A percentile compares a stretch with the other conserved stretches of the same genome.
Evolutionary conservation across 2,888 invertebrate species (phyloP).

Genomic region (Trichogramma evanescens): DNA sequence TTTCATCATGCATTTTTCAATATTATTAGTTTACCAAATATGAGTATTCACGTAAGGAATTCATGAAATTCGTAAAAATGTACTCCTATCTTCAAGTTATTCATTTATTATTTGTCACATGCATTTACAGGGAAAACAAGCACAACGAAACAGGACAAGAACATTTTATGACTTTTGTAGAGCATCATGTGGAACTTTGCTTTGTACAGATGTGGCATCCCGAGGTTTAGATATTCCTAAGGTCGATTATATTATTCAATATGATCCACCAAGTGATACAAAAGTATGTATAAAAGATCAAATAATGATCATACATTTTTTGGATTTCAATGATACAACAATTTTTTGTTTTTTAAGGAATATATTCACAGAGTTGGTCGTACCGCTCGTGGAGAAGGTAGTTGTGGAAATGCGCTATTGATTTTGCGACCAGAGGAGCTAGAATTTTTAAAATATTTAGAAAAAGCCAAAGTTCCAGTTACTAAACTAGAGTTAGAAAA

Average conservation of each 20-base stretch:
- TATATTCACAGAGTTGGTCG: too few species aligned
- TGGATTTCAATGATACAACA: too few species aligned
- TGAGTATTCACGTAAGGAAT: slow-evolving; percentile 80
- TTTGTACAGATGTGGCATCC: slow-evolving; percentile 93
- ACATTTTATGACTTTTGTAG: slow-evolving; percentile 99
- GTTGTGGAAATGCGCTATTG: slow-evolving; percentile 74
- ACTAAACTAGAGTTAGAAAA: slow-evolving; percentile 98
- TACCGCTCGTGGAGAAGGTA: too few species aligned
- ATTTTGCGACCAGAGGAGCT: slow-evolving; percentile 91
- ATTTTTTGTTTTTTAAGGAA: too few species aligned
- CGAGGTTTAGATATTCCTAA: slow-evolving; percentile 92
- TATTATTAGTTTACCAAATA: slow-evolving; percentile 92
- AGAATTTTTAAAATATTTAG: slow-evolving; percentile 87
- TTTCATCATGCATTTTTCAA: slow-evolving; percentile 93
- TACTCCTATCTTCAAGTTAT: background rate
- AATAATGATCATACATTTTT: too few species aligned
- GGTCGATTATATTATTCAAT: slow-evolving; percentile 99
- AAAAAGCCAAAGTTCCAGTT: slow-evolving; percentile 86
- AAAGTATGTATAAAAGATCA: slow-evolving; percentile 54
- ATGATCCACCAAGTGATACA: slow-evolving; percentile 98
- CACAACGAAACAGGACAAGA: slow-evolving; percentile 92
- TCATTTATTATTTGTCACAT: background rate
- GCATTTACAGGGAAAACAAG: slow-evolving; percentile 84
- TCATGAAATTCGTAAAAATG: too few species aligned
- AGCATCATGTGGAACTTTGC: slow-evolving; percentile 73